Base-by-base conservation (phyloP, 2,888 invertebrate species). In the Drosophila nigricruria region DNA sequence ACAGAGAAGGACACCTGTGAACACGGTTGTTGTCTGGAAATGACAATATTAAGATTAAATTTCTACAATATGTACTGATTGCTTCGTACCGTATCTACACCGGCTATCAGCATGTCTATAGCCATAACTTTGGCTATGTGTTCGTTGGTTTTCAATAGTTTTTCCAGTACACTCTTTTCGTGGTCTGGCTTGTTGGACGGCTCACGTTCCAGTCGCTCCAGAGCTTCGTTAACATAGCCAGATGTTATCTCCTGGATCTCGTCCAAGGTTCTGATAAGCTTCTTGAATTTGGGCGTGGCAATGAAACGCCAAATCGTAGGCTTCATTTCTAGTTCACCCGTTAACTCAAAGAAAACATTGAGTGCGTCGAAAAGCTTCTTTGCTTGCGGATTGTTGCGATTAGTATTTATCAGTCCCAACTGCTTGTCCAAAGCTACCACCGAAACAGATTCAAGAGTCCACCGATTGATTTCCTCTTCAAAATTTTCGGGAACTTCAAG, bases 71-170 rank as follows among this genome's bases (percentile, higher is more conserved):
- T 12, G 0, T 27, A 50, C 3, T 5, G 14, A 34, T 1, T 34
- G n/a, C 9, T 12, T 27, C 73, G 93, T 93, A 97, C 96, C 68
- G 96, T 96, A 88, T 96, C 96, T 27, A 96, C 94, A 56, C 96
- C 96, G 47, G 95, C 96, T 62, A 95, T 92, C 16, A 96, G 81
- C 95, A 96, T 95, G 89, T 96, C 96, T 82, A 95, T 94, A 0
- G 95, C 95, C 95, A 96, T 96, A 69, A 95, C 93, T 14, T 94
- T 88, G 0, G 96, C 96, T 6, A 95, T 93, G 84, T 93, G 94
- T 71, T 94, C 94, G 79, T 96, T 95, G 32, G 95, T 94, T 53
- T 94, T 94, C 34, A 95, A 89, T 5, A 96, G 91, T 81, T 94
- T 95, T 89, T 96, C 95, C 54, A 96, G 92, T 9, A 96, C 94